phyloP scores from a whole-genome alignment of 2,888 invertebrate genomes.

The Chouioia cunea region DNA sequence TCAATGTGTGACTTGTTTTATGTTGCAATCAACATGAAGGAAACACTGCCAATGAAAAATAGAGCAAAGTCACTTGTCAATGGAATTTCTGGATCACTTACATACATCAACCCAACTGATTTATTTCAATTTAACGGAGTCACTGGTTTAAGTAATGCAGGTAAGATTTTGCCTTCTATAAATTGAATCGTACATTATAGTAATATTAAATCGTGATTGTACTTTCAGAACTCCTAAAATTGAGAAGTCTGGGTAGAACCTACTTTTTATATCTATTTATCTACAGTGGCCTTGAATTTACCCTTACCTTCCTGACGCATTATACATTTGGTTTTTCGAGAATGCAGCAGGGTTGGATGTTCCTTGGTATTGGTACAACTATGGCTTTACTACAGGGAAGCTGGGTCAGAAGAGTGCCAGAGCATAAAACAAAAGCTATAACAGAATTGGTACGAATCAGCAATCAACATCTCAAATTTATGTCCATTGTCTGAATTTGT shows the following conservation, averaged over 20 bases:
- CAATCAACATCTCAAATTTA: neutral
- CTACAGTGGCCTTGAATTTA: slow-evolving; percentile 97
- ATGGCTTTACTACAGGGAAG: slow-evolving; percentile 94
- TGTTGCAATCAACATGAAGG: slow-evolving; percentile 80
- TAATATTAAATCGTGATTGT: slow-evolving; percentile 1
- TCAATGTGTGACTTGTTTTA: slow-evolving; percentile 84
- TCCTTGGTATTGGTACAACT: slow-evolving; percentile 89
- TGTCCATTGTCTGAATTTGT: no score
- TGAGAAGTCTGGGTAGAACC: slow-evolving; percentile 79
- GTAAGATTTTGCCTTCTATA: slow-evolving; percentile 67
- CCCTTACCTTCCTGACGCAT: slow-evolving; percentile 95
- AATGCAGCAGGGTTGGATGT: slow-evolving; percentile 99
- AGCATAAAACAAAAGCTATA: slow-evolving; percentile 78
- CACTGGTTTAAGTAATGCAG: slow-evolving; percentile 62
- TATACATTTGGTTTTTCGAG: slow-evolving; percentile 90
- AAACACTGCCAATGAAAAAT: slow-evolving; percentile 84
- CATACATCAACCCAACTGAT: slow-evolving; percentile 74
- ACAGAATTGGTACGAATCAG: slow-evolving; percentile 73
- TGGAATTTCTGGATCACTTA: slow-evolving; percentile 76
- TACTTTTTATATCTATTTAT: slow-evolving; percentile 94
- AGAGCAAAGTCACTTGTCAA: slow-evolving; percentile 77
- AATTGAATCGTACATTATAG: neutral
- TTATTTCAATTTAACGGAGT: slow-evolving; percentile 73
- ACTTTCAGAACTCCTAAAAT: slow-evolving; percentile 74
- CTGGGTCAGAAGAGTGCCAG: slow-evolving; percentile 84